Conservation (phyloP, 2,888 invertebrate species). For the Eristalinus aeneus region DNA sequence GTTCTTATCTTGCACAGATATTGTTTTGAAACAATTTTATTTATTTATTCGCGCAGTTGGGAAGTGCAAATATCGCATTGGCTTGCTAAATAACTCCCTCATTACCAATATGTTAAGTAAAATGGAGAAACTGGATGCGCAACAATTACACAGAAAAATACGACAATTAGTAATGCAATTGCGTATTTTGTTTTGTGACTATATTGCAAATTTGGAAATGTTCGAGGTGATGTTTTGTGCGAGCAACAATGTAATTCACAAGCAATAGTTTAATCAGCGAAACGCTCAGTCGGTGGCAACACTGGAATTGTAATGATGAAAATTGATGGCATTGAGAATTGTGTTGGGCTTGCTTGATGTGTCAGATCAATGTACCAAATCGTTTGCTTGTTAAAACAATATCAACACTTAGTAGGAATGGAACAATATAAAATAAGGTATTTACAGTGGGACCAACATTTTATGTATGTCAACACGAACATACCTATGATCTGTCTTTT, state of each 20-base stretch:
- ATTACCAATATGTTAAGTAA: conserved; percentile 36
- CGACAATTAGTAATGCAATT: conserved; percentile 59
- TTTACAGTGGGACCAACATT: no score
- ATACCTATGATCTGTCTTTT: no score
- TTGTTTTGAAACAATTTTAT: background rate
- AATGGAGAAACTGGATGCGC: conserved; percentile 30
- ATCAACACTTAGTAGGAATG: no score
- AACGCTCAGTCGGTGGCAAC: conserved; percentile 24
- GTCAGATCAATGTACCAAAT: conserved; percentile 49
- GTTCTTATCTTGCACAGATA: conserved; percentile 6
- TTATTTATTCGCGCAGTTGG: conserved; percentile 22
- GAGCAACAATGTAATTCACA: background rate
- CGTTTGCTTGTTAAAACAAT: no score
- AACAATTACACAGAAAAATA: conserved; percentile 22
- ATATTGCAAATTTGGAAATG: conserved; percentile 59
- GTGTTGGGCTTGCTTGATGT: background rate
- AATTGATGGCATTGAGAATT: background rate
- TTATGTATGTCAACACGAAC: no score
- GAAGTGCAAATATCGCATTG: conserved; percentile 34
- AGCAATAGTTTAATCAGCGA: background rate
- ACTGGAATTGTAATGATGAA: conserved; percentile 32
- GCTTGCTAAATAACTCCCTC: conserved; percentile 23
- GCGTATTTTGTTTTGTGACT: conserved; percentile 54
- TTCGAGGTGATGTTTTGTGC: conserved; percentile 29
- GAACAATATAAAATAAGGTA: no score